A percentile compares a stretch with the other conserved stretches of the same genome.
Conservation (phyloP, 2,113 vertebrate species). For the Megaleporinus macrocephalus region DNA sequence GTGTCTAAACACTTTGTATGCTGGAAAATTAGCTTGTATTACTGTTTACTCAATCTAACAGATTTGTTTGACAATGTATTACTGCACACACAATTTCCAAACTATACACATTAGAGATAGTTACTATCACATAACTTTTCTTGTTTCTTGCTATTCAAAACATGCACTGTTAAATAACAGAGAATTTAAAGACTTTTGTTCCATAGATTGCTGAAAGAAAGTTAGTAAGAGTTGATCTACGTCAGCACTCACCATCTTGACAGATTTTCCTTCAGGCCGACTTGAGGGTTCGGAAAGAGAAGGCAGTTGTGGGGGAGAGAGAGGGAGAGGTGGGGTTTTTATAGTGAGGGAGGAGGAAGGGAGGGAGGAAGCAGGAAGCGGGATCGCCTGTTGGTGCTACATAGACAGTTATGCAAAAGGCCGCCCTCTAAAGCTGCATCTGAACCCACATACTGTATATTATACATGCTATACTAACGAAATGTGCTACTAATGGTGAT, state of each 20-base stretch:
- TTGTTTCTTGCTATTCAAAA: neutral
- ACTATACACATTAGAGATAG: neutral
- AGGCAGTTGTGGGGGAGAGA: constrained; percentile 68
- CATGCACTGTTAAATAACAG: neutral
- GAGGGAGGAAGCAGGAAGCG: constrained; percentile 69
- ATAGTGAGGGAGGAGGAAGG: constrained; percentile 63
- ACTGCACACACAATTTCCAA: neutral
- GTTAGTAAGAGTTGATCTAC: constrained; percentile 23
- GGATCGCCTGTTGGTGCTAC: constrained; percentile 40
- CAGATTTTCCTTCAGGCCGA: constrained; percentile 70
- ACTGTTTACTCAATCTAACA: neutral
- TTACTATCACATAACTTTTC: neutral
- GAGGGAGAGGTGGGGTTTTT: constrained; percentile 67
- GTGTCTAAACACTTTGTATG: neutral
- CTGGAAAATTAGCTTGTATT: neutral
- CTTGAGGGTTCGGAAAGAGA: constrained; percentile 75
- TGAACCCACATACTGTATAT: neutral
- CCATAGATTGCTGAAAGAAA: constrained; percentile 1
- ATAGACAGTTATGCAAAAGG: constrained; percentile 35
- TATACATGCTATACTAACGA: neutral
- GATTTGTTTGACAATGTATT: neutral
- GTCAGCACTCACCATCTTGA: constrained; percentile 80
- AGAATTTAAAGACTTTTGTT: neutral
- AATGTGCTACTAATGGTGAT: neutral
- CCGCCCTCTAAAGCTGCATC: neutral